Percentiles rank a stretch among this genome's conserved stretches.
Conservation (phyloP, 2,888 invertebrate species). For the Pachliopta kotzebuea region DNA sequence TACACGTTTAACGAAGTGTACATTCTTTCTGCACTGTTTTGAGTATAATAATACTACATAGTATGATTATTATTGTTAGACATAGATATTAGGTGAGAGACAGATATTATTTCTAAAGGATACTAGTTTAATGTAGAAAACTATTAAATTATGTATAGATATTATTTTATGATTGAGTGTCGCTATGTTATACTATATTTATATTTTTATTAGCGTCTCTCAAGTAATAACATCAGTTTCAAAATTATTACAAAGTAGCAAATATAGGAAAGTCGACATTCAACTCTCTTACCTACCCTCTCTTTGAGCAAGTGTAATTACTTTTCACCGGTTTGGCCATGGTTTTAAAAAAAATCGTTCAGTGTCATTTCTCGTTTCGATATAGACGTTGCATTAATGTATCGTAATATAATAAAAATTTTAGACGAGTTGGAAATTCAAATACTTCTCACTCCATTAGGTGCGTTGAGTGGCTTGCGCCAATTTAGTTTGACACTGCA, state of each 20-base stretch:
- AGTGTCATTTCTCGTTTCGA: slow-evolving; percentile 12
- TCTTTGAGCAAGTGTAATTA: slow-evolving; percentile 24
- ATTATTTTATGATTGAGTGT: no score
- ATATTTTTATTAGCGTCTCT: no score
- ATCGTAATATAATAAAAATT: slow-evolving; percentile 29
- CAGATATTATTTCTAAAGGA: no score
- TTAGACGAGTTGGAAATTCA: slow-evolving; percentile 33
- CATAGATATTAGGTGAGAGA: no score
- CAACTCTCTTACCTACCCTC: slow-evolving; percentile 25
- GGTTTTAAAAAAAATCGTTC: slow-evolving; percentile 14
- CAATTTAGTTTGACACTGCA: slow-evolving; percentile 69
- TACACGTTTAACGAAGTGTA: neutral
- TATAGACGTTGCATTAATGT: slow-evolving; percentile 1
- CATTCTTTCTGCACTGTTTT: neutral
- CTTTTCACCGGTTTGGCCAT: slow-evolving; percentile 20
- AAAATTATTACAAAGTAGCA: slow-evolving; percentile 19
- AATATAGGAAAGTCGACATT: slow-evolving; percentile 28
- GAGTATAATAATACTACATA: neutral
- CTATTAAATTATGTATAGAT: neutral
- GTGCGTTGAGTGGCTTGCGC: slow-evolving; percentile 62
- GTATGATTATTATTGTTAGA: no score
- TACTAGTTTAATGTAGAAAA: no score
- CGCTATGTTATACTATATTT: no score
- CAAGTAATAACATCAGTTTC: neutral
- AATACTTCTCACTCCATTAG: slow-evolving; percentile 45